Evolutionary conservation across 1,140 invertebrate genomes (phyloP).

Genomic region (Papilio dardanus): DNA sequence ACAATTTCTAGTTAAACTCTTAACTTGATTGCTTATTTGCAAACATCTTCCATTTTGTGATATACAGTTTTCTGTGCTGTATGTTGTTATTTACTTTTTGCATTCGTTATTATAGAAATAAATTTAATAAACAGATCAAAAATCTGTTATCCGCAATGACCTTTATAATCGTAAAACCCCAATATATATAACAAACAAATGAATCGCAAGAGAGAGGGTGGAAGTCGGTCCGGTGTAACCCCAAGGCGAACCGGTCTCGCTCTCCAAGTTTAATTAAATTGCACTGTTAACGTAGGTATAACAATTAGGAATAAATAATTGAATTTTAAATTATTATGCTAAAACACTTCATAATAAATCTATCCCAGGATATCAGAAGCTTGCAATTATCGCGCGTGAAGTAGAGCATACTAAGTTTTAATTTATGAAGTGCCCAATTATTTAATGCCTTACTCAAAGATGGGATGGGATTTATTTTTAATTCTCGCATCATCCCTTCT

Average conservation of each 20-base stretch:
- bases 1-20: too few species aligned
- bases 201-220: conserved; percentile 15
- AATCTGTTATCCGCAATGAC: background rate
- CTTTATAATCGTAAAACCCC: conserved; percentile 2
- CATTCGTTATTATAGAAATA: background rate
- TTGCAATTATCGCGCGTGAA: too few species aligned
- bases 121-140: background rate
- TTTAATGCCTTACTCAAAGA: too few species aligned
- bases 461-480: too few species aligned
- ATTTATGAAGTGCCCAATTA: too few species aligned
- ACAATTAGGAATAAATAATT: conserved; percentile 9
- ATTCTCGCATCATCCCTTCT: too few species aligned
- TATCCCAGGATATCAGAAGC: background rate
- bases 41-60: too few species aligned
- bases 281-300: background rate
- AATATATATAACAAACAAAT: background rate
- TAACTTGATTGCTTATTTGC: too few species aligned
- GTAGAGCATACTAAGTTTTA: too few species aligned
- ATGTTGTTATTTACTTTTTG: too few species aligned
- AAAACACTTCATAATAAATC: background rate
- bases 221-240: background rate
- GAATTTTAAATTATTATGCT: background rate
- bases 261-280: conserved; percentile 26
- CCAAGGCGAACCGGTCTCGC: conserved; percentile 26
- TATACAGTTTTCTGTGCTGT: too few species aligned